phyloP scores from a whole-genome alignment of 30 jellyfish, hydroid and myxozoan species.

The Turritopsis rubra region DNA sequence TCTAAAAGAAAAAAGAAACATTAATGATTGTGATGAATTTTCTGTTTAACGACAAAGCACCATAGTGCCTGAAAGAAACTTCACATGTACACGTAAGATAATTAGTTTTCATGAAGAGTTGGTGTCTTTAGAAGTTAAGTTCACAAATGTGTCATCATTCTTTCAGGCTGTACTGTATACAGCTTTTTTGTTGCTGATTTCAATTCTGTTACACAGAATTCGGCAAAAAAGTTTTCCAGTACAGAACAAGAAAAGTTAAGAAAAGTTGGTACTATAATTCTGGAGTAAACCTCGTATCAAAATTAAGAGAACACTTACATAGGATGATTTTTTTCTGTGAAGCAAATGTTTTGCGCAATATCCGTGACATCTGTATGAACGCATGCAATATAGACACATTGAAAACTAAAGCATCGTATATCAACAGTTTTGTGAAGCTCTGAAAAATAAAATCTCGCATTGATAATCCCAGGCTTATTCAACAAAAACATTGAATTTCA shows the following conservation, averaged over 20 bases:
- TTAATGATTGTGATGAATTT: not conserved
- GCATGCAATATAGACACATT: slow-evolving; percentile 22
- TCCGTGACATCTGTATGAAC: slow-evolving; percentile 26
- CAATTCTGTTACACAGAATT: too few species aligned
- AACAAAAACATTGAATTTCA: too few species aligned
- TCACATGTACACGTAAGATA: not conserved
- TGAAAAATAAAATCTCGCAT: not conserved
- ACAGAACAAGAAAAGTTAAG: too few species aligned
- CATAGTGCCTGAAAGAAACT: not conserved
- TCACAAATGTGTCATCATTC: too few species aligned
- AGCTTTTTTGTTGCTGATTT: too few species aligned
- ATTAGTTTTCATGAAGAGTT: not conserved
- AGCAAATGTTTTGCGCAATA: slow-evolving; percentile 21
- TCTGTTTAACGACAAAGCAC: too few species aligned
- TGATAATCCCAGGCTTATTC: too few species aligned
- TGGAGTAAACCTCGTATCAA: not conserved
- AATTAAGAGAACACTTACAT: not conserved
- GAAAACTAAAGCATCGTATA: slow-evolving; percentile 16
- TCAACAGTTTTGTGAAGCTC: slow-evolving; percentile 14
- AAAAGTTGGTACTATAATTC: not conserved
- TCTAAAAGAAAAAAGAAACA: slow-evolving; percentile 14
- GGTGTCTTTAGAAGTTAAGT: too few species aligned
- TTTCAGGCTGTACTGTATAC: too few species aligned
- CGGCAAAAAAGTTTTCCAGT: too few species aligned
- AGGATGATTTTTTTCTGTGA: slow-evolving; percentile 16